These are phyloP conservation scores for Phaedon cochleariae DNA, from an alignment of 2,888 invertebrate genomes.

Conservation along the genomic window DNA sequence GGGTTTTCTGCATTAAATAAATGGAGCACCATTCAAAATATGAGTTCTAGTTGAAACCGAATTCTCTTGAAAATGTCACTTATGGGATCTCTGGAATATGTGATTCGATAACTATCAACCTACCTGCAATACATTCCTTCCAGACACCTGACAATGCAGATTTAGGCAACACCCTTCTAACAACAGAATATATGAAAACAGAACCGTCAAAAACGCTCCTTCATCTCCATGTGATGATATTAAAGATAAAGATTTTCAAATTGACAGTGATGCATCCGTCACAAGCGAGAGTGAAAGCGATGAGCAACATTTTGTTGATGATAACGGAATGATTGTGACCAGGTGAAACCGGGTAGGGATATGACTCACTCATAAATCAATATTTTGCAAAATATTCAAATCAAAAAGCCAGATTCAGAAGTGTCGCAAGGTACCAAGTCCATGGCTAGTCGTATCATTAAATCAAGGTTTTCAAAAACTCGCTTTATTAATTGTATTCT, in stretches of 20 bases:
- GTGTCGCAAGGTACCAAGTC: not conserved
- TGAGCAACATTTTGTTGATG: not conserved
- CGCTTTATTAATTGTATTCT: slow-evolving; percentile 22
- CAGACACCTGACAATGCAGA: not conserved
- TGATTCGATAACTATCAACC: not conserved
- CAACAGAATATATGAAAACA: not conserved
- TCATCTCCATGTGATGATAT: not conserved
- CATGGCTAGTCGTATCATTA: not conserved
- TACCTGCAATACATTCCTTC: not conserved
- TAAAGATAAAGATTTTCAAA: not conserved
- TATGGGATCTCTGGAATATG: no score
- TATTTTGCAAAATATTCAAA: not conserved
- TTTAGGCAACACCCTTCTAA: not conserved
- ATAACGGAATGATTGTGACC: not conserved
- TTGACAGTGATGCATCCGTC: not conserved
- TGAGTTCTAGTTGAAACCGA: no score
- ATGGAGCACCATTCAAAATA: no score
- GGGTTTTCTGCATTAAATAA: no score
- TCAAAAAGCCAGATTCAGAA: not conserved
- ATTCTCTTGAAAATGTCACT: no score
- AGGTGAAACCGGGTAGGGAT: not conserved
- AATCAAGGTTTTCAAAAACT: not conserved
- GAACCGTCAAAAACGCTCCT: not conserved
- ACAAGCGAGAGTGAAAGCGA: not conserved
- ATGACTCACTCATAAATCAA: not conserved